Conservation (phyloP, 2,113 vertebrate species). For the Heterocephalus glaber region DNA sequence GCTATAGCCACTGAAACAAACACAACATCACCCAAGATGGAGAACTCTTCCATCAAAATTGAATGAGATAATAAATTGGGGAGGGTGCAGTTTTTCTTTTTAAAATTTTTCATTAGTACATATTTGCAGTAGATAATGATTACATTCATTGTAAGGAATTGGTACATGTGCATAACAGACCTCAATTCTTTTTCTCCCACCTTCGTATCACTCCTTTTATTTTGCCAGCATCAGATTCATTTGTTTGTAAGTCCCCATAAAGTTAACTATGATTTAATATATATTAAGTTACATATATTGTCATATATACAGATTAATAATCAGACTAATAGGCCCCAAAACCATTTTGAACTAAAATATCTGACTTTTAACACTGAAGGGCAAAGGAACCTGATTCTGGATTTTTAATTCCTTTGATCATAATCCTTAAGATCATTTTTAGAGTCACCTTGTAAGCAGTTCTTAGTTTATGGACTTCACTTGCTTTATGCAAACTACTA, state of each 20-base stretch:
- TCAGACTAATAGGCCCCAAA: background rate
- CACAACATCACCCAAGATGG: background rate
- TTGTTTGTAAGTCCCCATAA: background rate
- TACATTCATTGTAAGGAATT: background rate
- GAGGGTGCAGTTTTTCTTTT: background rate
- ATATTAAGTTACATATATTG: background rate
- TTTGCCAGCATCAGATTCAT: background rate
- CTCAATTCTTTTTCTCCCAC: background rate
- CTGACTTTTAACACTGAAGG: slow-evolving; percentile 15
- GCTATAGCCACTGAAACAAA: background rate
- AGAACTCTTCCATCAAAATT: background rate
- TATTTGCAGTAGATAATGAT: background rate
- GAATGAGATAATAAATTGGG: background rate
- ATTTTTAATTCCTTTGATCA: background rate
- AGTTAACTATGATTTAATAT: background rate
- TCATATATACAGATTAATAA: background rate
- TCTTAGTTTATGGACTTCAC: background rate
- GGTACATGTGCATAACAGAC: background rate
- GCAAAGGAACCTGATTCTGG: background rate
- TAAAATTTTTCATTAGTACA: background rate
- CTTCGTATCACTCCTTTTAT: background rate
- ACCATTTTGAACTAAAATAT: background rate
- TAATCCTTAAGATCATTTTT: background rate
- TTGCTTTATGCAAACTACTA: background rate
- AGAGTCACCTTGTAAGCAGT: background rate